Base-by-base conservation (phyloP, 2,888 invertebrate species). In the Acleris emargana region DNA sequence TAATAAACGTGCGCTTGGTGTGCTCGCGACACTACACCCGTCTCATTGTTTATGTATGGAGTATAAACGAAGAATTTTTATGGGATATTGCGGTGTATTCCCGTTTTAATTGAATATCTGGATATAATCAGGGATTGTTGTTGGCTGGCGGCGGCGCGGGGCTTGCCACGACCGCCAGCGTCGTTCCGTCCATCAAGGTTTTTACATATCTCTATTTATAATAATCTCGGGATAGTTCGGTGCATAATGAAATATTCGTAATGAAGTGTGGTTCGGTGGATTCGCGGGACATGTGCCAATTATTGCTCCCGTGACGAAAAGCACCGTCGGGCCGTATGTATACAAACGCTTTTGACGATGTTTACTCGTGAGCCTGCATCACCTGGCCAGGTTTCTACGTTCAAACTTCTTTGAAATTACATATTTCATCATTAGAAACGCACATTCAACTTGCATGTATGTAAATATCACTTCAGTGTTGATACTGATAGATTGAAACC, bases 21-120 rank as follows among this genome's bases (percentile, higher is more conserved):
- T 87, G 87, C 85, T 88, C 86, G 84, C 85, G 84, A 86, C 86
- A 82, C 89, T 17, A 88, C 91, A 89, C 89, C 89, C 90, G 90
- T 87, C 91, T 92, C 92, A 92, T 92, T 92, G 92, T 92, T 92
- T 92, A 92, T 92, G 92, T 92, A 92, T 91, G 90, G 91, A 88
- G 87, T 88, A 84, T 88, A 87, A 87, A 82, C 85, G 86, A 85
- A 87, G 89, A 89, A 86, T 89, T 91, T 91, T 91, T 88, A 87
- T 87, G 83, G 84, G 85, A 78, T 86, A 84, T 82, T 74, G 80
- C 76, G 74, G 78, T 81, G 80, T 84, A 81, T 81, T 84, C 79
- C 83, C 73, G 76, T 82, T 86, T 77, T 87, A 83, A 83, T 83
- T 84, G 77, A 84, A 83, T 82, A 82, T 86, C 80, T 84, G 79